Base-by-base conservation (phyloP, 2,797 vertebrate genomes). In the Australoheros facetus region DNA sequence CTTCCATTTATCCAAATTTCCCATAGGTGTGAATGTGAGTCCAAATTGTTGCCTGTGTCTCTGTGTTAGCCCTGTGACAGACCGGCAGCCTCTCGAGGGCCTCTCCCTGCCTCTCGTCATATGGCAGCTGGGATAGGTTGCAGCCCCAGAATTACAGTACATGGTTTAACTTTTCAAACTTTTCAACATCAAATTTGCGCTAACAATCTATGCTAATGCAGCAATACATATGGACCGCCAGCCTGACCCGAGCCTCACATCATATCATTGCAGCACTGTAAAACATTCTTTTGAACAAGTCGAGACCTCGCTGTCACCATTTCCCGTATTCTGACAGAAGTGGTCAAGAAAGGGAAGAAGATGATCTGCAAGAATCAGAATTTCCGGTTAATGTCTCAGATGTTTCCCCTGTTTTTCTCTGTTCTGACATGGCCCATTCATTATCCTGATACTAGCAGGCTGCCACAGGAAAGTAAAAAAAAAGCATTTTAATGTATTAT, bases 321-420 rank as follows among this genome's bases (percentile, higher is more conserved):
- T 89, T 94, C 87, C 87, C 84, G 89, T 55, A 58, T 86, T 90
- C 70, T 83, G 80, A 74, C 69, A 59, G 26, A 84, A 51, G 23
- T 32, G 78, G 60, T 55, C n/a, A 5, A 77, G 51, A 37, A 58
- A 80, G 73, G 55, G 30, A 37, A 28, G 69, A 86, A 86, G 79
- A 88, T 81, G 28, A 90, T 86, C 73, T 79, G 51, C 59, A 66
- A 28, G 51, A 39, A 80, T 79, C 34, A 84, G 87, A 86, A 89
- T 91, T 85, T 93, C 91, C 86, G 81, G 89, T 82, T 87, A 64
- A 85, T 80, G 81, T 86, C 75, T 85, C 42, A 21, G 23, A 78
- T 80, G 76, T 78, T 89, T 89, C 77, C 77, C 45, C 73, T 81
- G 48, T 84, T 87, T 86, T 83, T 89, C 64, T 62, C 30, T 66